phyloP scores from a whole-genome alignment of 2,113 vertebrate species.

The Melanerpes aurifrons region DNA sequence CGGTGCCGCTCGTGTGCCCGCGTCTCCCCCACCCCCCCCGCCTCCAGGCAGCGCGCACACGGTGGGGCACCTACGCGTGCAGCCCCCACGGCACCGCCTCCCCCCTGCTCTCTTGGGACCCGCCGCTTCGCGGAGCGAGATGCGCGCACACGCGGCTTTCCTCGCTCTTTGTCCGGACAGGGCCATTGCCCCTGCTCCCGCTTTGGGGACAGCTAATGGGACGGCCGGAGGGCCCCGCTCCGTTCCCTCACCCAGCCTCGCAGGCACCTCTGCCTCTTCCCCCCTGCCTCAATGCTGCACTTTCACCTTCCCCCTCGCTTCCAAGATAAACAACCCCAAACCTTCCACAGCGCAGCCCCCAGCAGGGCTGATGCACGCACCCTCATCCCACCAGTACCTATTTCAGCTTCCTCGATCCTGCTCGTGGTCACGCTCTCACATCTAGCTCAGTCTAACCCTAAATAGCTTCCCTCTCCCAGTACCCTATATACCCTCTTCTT shows the following conservation, averaged over 20 bases:
- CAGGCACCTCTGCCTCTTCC: neutral
- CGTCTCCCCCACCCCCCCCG: too few relatives aligned
- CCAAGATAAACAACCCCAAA: neutral
- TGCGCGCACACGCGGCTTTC: neutral
- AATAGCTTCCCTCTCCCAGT: neutral
- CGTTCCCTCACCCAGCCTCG: neutral
- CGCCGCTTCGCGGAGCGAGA: neutral
- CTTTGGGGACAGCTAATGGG: neutral
- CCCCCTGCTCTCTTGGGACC: neutral
- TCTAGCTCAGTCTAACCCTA: neutral
- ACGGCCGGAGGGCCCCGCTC: neutral
- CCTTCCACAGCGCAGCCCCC: accelerated
- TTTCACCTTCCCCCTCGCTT: neutral
- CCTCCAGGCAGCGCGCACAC: neutral
- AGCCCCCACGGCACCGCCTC: neutral
- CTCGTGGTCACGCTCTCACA: neutral
- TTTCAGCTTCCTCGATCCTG: neutral
- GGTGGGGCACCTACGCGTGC: neutral
- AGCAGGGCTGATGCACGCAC: neutral
- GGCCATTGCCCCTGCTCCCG: neutral
- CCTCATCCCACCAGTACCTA: neutral
- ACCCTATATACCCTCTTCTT: accelerated
- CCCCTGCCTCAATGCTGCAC: accelerated
- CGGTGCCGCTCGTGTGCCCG: too few relatives aligned
- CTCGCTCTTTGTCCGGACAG: neutral